These are phyloP conservation scores for Lethenteron reissneri DNA, from an alignment of 2,113 vertebrate species.

Conservation along the genomic window DNA sequence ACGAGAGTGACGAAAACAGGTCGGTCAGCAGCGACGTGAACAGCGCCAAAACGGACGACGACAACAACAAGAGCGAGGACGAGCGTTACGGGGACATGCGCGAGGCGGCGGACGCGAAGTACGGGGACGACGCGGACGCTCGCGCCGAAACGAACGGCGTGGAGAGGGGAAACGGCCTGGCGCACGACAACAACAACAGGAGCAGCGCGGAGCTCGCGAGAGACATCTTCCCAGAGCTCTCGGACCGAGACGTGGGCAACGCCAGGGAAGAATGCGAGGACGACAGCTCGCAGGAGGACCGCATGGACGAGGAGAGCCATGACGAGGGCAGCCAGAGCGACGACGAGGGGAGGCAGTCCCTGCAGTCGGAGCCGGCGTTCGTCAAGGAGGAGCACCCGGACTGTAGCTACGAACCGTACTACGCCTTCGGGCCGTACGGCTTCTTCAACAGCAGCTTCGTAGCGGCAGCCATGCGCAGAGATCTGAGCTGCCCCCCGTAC, in stretches of 20 bases:
- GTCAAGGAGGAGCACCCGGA: constrained; percentile 4
- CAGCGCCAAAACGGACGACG: not conserved
- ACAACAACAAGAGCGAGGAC: constrained; percentile 1
- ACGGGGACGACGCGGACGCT: not conserved
- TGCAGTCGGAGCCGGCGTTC: not conserved
- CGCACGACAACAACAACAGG: not conserved
- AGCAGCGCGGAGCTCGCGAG: not conserved
- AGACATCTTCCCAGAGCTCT: not conserved
- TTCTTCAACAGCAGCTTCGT: constrained; percentile 3
- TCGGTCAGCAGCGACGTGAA: constrained; percentile 3
- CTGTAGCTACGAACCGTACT: constrained; percentile 1
- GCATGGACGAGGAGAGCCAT: not conserved
- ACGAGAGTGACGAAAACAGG: not conserved
- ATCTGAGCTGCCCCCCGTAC: constrained; percentile 30
- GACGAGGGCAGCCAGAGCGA: constrained; percentile 1
- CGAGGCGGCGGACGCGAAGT: not conserved
- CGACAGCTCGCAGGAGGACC: not conserved
- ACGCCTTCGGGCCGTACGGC: not conserved
- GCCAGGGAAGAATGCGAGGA: not conserved
- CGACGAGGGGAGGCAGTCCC: not conserved
- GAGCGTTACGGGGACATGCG: not conserved
- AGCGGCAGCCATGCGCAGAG: not conserved
- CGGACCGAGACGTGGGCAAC: too few species aligned
- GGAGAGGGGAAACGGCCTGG: not conserved
- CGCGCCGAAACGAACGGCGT: not conserved